These are phyloP conservation scores for Alcis repandata DNA, from an alignment of 2,888 invertebrate genomes.

Conservation along the genomic window DNA sequence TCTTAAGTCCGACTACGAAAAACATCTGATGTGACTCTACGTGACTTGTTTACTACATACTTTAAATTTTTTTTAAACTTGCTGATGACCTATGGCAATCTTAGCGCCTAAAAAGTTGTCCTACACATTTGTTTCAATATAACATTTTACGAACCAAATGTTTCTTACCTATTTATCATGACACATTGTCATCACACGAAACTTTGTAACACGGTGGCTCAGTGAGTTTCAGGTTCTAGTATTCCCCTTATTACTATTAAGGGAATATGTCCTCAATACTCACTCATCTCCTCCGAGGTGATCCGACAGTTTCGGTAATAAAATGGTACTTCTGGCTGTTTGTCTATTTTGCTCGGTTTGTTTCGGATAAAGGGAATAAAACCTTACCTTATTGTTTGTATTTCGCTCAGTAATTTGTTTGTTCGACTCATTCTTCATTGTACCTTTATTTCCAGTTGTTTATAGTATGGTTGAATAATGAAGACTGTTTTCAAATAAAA, in stretches of 20 bases:
- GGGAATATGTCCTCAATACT: slow-evolving; percentile 13
- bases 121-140: no score
- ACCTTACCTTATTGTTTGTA: background rate
- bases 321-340: slow-evolving; percentile 17
- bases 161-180: no score
- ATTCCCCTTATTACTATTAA: slow-evolving; percentile 18
- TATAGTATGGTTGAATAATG: background rate
- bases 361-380: slow-evolving; percentile 10
- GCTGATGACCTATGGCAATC: no score
- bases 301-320: slow-evolving; percentile 17
- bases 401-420: background rate
- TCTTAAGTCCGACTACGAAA: no score
- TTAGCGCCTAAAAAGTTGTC: no score
- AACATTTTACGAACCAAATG: no score
- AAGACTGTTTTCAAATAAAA: no score
- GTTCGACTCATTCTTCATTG: background rate
- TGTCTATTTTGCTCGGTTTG: slow-evolving; percentile 20
- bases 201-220: no score
- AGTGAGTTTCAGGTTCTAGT: background rate
- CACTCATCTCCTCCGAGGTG: background rate
- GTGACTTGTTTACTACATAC: no score
- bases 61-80: no score
- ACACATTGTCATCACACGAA: no score
- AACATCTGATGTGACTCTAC: no score
- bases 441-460: background rate